A percentile compares a stretch with the other conserved stretches of the same genome.
Conservation (phyloP, 2,888 invertebrate species). For the Phortica okadai region DNA sequence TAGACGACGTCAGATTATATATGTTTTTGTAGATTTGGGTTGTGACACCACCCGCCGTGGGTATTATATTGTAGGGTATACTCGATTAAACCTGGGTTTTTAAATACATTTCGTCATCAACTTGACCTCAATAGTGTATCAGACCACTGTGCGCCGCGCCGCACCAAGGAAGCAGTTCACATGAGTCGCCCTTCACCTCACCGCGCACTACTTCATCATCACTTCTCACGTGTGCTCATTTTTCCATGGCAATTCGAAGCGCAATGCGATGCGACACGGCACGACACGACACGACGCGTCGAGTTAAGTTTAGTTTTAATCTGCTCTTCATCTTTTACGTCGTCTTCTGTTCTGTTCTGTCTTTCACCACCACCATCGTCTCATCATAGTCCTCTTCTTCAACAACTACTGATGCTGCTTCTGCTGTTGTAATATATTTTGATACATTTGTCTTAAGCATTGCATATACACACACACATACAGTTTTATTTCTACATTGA, state of each 20-base stretch:
- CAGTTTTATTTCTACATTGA: neutral
- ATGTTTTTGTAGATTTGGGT: no score
- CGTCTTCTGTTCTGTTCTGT: no score
- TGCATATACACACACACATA: neutral
- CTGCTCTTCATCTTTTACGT: neutral
- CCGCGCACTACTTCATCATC: neutral
- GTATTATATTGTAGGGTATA: no score
- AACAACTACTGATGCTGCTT: neutral
- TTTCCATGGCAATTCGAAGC: neutral
- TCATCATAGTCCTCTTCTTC: neutral
- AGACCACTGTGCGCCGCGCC: no score
- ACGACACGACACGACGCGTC: neutral
- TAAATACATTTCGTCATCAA: no score
- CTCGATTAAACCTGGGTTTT: no score
- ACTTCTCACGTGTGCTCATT: neutral
- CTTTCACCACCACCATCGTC: neutral
- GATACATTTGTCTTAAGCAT: slow-evolving; percentile 25
- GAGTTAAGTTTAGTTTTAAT: neutral
- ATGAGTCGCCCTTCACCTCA: neutral
- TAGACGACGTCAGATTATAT: no score
- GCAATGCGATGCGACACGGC: neutral
- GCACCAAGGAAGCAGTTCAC: neutral
- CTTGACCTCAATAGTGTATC: no score
- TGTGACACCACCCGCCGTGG: no score
- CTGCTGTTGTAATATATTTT: slow-evolving; percentile 17